Evolutionary conservation across 2,113 vertebrate genomes (phyloP).

Genomic region (Hipposideros armiger): DNA sequence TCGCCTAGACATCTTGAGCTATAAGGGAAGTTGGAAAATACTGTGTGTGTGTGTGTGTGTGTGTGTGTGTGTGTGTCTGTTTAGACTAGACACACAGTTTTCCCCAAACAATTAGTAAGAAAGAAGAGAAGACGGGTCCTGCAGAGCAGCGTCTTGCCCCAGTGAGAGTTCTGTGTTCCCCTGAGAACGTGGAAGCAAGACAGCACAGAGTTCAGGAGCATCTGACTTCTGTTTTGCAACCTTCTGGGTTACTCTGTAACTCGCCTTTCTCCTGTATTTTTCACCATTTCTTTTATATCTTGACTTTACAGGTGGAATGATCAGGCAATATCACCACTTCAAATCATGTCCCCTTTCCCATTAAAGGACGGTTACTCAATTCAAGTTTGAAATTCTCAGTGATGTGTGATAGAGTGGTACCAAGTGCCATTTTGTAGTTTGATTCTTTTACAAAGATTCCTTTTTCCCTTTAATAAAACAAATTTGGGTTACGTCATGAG

Average conservation of each 20-base stretch:
- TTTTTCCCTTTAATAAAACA: background rate
- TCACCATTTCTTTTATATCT: background rate
- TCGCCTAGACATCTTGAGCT: background rate
- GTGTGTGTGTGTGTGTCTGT: background rate
- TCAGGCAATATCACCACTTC: background rate
- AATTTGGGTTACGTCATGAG: background rate
- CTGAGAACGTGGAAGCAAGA: background rate
- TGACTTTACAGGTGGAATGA: background rate
- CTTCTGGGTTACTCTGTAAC: background rate
- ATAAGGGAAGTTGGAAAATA: background rate
- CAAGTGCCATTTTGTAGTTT: background rate
- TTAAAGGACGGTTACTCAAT: background rate
- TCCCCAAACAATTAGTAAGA: background rate
- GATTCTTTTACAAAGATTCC: background rate
- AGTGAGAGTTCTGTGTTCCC: background rate
- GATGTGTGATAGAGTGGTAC: background rate
- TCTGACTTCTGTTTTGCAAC: background rate
- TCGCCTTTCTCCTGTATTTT: background rate
- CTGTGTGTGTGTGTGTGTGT: background rate
- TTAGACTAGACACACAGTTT: background rate
- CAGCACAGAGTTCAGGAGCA: background rate
- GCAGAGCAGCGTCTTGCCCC: too few relatives aligned
- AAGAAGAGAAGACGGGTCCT: background rate
- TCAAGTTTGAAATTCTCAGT: background rate
- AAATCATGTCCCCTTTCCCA: background rate